Conservation (phyloP, 2,888 invertebrate genomes). For the Rotaria magnacalcarata region DNA sequence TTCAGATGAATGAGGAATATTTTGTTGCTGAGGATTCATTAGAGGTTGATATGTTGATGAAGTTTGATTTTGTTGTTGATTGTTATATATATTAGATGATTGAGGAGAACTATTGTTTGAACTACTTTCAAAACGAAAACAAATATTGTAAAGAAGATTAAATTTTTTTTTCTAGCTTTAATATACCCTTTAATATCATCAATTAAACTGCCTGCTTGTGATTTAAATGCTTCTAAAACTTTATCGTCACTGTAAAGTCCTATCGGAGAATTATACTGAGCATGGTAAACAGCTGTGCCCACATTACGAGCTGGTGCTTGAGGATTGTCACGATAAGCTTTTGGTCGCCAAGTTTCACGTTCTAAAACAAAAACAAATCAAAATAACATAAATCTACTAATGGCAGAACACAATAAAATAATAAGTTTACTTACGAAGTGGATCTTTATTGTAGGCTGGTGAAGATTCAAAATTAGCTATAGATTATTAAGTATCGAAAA, state of each 20-base stretch:
- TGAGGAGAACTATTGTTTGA: conserved; percentile 17
- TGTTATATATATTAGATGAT: neutral
- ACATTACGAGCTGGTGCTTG: conserved; percentile 1
- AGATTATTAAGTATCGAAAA: no score
- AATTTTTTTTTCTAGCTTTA: neutral
- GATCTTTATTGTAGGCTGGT: conserved; percentile 14
- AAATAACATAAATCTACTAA: neutral
- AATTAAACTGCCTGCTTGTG: conserved; percentile 41
- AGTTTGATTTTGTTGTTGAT: neutral
- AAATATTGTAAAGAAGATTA: neutral
- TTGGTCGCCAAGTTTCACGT: neutral
- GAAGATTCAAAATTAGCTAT: neutral
- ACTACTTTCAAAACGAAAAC: neutral
- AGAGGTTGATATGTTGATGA: neutral
- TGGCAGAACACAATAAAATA: neutral
- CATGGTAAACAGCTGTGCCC: conserved; percentile 43
- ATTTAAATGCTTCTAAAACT: conserved; percentile 45
- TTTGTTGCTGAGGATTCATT: neutral
- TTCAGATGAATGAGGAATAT: conserved; percentile 7
- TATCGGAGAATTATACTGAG: conserved; percentile 45
- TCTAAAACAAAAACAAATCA: neutral
- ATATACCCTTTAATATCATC: conserved; percentile 35
- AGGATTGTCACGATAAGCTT: neutral
- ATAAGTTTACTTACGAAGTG: neutral
- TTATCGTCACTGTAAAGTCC: conserved; percentile 45